Base-by-base conservation (phyloP, 1,140 invertebrate species). In the Drosophila bipectinata region DNA sequence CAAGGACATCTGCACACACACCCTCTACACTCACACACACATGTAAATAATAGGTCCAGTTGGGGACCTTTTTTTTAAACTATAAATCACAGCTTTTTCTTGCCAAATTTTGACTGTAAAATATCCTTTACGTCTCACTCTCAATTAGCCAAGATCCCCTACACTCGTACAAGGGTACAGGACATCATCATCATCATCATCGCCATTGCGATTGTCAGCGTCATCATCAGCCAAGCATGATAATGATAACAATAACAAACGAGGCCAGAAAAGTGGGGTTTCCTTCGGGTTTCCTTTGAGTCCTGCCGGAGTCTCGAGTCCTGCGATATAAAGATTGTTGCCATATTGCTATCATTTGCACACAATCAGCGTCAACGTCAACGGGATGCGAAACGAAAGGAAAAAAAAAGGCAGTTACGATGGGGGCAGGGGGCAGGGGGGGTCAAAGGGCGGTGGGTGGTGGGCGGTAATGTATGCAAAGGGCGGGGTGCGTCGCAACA, bases 331-430 rank as follows among this genome's bases (percentile, higher is more conserved):
- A 88, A 87, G 83, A 87, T 87, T 88, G 82, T 87, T 82, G 71
- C 78, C 82, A 87, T 87, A 87, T 87, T 88, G 82, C 82, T 87
- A 87, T 87, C 83, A 87, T 87, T 88, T 87, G 83, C 82, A 87
- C 82, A 82, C 82, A 87, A 87, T 87, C 82, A 88, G 57, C 75
- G 49, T 52, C 66, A 72, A 41, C 68, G 55, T 63, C 51, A 67
- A 72, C 75, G 80, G 54, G 59, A 64, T 53, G 77, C 58, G 53
- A 39, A 48, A 62, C 10, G 60, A 45, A 52, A 24, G 14, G 32
- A 32, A 7, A 41, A 6, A 41, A 6, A 6, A 28, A 28, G 26
- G 26, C 26, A 28, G 26, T 28, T 28, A 28, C 26, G 26, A 21
- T 21, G 21, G 21, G 21, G 21, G 21, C 21, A 21, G 21, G 21